Percentiles rank a stretch among this genome's conserved stretches.
Evolutionary conservation across 2,888 invertebrate genomes (phyloP).

Genomic region (Ophraella communa): DNA sequence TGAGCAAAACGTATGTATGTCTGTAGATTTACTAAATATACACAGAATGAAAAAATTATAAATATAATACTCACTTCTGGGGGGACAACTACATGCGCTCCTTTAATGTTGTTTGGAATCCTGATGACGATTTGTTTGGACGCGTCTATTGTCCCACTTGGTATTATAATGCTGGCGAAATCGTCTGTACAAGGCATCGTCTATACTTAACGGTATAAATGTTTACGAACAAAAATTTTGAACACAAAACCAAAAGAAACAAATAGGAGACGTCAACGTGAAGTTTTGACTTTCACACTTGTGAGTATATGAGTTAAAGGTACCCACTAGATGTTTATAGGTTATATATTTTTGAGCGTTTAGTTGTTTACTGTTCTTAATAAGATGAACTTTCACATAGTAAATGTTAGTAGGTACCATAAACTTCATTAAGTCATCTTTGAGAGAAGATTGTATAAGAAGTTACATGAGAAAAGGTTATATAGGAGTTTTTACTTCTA

Average conservation of each 20-base stretch:
- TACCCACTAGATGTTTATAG: not conserved
- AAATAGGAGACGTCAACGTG: not conserved
- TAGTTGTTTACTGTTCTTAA: too few relatives aligned
- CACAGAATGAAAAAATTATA: not conserved
- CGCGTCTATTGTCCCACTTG: not conserved
- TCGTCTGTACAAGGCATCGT: slow-evolving; percentile 1
- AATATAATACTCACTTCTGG: not conserved
- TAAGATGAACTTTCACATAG: too few relatives aligned
- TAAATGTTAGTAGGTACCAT: too few relatives aligned
- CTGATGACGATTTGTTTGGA: slow-evolving; percentile 2
- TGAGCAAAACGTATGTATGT: too few relatives aligned
- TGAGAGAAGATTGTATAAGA: too few relatives aligned
- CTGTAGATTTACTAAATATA: too few relatives aligned
- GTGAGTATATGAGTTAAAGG: not conserved
- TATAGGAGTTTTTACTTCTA: too few relatives aligned
- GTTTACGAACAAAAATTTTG: not conserved
- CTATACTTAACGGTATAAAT: not conserved
- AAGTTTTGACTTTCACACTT: not conserved
- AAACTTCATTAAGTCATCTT: too few relatives aligned
- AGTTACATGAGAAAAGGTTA: too few relatives aligned
- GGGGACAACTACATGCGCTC: not conserved
- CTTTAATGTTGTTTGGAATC: not conserved
- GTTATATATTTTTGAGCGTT: too few relatives aligned
- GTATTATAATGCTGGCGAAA: slow-evolving; percentile 6
- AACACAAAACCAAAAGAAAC: not conserved